Conservation (phyloP, 2,888 invertebrate species). For the Quadroppia sp. region DNA sequence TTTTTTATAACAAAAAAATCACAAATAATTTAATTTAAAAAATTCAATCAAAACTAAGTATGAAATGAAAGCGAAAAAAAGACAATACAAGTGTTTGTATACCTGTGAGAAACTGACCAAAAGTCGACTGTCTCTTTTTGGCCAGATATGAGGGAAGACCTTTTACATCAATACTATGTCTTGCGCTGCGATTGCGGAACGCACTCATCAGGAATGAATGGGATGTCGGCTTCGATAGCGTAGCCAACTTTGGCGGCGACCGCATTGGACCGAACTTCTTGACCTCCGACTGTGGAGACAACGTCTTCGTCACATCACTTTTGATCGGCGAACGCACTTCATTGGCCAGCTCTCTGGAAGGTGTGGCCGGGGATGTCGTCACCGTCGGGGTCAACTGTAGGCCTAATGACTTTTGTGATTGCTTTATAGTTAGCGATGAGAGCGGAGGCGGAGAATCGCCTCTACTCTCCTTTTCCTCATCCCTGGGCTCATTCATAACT, state of each 20-base stretch:
- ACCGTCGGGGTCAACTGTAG: constrained; percentile 12
- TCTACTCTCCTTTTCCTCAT: background rate
- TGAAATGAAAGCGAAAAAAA: no score
- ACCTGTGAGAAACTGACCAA: constrained; percentile 42
- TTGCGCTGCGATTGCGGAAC: constrained; percentile 34
- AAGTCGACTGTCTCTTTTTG: constrained; percentile 41
- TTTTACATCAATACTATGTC: constrained; percentile 43
- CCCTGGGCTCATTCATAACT: background rate
- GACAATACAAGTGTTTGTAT: no score
- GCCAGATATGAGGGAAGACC: constrained; percentile 43
- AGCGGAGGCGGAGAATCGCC: constrained; percentile 32
- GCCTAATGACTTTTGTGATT: constrained; percentile 11
- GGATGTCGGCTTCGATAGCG: constrained; percentile 37
- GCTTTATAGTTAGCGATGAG: constrained; percentile 11
- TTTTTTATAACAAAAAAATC: no score
- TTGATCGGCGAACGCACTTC: constrained; percentile 50
- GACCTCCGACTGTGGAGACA: no score
- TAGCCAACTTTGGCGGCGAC: constrained; percentile 40
- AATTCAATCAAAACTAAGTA: no score
- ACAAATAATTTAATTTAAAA: no score
- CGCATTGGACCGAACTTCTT: constrained; percentile 38
- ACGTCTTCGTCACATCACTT: background rate
- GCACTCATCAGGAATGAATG: constrained; percentile 31
- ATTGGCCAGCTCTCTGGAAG: background rate
- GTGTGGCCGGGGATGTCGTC: constrained; percentile 26